These are phyloP conservation scores for Lithodes maja DNA, from an alignment of 2,888 invertebrate species.

Conservation along the genomic window DNA sequence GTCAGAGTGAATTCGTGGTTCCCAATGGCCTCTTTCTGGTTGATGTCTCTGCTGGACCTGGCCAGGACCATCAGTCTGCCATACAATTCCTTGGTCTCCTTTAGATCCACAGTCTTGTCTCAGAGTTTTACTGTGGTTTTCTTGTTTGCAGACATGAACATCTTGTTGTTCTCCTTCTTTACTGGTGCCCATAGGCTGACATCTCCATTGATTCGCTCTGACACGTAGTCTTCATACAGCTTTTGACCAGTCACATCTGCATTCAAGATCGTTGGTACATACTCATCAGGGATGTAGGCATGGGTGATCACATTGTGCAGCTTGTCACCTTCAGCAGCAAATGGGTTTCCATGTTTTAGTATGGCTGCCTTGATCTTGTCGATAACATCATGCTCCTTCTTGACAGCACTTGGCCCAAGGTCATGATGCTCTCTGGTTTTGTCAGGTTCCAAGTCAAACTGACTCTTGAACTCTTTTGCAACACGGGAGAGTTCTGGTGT, in stretches of 20 bases:
- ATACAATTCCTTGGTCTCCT: slow-evolving; percentile 43
- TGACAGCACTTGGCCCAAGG: slow-evolving; percentile 32
- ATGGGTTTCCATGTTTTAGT: slow-evolving; percentile 27
- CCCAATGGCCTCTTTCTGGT: slow-evolving; percentile 45
- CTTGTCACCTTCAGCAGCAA: slow-evolving; percentile 29
- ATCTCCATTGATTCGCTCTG: slow-evolving; percentile 60
- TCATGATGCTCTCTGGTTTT: slow-evolving; percentile 34
- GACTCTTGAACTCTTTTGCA: slow-evolving; percentile 40
- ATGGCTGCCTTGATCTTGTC: slow-evolving; percentile 30
- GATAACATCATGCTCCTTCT: slow-evolving; percentile 27
- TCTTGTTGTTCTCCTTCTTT: slow-evolving; percentile 42
- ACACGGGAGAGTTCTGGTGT: slow-evolving; percentile 21
- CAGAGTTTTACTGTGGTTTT: slow-evolving; percentile 39
- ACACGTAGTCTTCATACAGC: slow-evolving; percentile 57
- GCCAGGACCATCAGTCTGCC: slow-evolving; percentile 41
- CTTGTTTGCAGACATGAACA: slow-evolving; percentile 41
- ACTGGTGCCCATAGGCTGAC: slow-evolving; percentile 45
- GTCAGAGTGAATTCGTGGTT: slow-evolving; percentile 41
- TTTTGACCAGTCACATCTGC: slow-evolving; percentile 55
- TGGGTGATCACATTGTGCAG: slow-evolving; percentile 54
- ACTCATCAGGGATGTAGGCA: slow-evolving; percentile 54
- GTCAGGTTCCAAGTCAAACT: slow-evolving; percentile 31
- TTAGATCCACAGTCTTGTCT: slow-evolving; percentile 46
- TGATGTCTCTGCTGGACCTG: slow-evolving; percentile 42
- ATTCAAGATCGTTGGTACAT: slow-evolving; percentile 50